Evolutionary conservation across 2,113 vertebrate genomes (phyloP).

Genomic region (Lepus americanus): DNA sequence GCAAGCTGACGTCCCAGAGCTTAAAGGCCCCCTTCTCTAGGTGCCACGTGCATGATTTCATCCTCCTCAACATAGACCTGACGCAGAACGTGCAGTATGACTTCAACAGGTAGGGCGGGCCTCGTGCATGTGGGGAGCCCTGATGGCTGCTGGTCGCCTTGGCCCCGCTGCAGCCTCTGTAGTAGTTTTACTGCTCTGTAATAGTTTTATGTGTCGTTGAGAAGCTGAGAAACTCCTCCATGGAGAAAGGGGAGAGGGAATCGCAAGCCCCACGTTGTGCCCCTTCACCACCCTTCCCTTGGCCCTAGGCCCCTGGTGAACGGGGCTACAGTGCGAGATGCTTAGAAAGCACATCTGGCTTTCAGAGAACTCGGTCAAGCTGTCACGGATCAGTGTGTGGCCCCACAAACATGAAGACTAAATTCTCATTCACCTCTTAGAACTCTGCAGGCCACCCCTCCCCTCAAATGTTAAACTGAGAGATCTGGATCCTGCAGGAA

Average conservation of each 20-base stretch:
- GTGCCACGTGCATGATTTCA: constrained; percentile 95
- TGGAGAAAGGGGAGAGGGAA: not conserved
- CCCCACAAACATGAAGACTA: not conserved
- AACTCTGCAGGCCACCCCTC: not conserved
- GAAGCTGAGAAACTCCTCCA: not conserved
- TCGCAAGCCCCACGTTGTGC: not conserved
- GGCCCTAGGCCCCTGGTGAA: not conserved
- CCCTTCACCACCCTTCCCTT: not conserved
- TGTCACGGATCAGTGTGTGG: not conserved
- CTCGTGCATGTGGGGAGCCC: not conserved
- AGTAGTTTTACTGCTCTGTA: not conserved
- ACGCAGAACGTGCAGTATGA: constrained; percentile 99
- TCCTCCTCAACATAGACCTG: constrained; percentile 97
- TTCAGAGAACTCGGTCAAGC: not conserved
- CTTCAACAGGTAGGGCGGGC: constrained; percentile 93
- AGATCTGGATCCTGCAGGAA: not conserved
- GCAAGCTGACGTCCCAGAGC: constrained; percentile 87
- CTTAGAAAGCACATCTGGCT: not conserved
- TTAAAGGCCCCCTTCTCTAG: constrained; percentile 91
- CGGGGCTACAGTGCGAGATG: not conserved
- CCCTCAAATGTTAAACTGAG: not conserved
- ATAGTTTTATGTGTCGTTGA: not conserved
- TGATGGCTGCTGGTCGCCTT: too few species aligned
- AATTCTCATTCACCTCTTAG: not conserved
- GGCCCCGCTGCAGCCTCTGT: not conserved